These are phyloP conservation scores for Lagopus muta DNA, from an alignment of 2,113 vertebrate species.

Conservation along the genomic window DNA sequence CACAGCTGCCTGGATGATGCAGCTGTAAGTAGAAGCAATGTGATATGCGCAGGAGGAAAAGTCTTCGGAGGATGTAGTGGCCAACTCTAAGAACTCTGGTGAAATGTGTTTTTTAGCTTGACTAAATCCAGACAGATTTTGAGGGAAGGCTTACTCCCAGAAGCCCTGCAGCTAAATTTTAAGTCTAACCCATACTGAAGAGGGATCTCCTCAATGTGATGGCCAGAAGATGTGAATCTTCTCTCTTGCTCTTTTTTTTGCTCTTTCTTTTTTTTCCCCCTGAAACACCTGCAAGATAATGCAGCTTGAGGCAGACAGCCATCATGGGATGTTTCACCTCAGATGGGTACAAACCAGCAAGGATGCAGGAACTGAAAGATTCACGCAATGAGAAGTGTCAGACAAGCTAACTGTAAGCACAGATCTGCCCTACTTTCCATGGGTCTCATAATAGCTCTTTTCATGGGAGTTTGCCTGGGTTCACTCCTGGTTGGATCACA, in stretches of 20 bases:
- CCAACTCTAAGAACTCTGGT: background rate
- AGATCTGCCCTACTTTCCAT: constrained; percentile 9
- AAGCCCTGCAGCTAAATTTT: background rate
- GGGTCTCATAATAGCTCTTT: background rate
- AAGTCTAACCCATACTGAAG: background rate
- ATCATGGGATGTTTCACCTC: background rate
- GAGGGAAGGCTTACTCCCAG: background rate
- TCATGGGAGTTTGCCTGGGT: background rate
- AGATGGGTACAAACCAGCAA: background rate
- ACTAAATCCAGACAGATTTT: background rate
- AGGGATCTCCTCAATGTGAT: background rate
- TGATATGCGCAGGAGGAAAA: background rate
- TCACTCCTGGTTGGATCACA: background rate
- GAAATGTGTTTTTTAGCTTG: background rate
- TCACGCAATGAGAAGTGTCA: background rate
- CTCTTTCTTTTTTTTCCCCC: background rate
- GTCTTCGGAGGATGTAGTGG: background rate
- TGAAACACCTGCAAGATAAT: background rate
- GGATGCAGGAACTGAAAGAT: background rate
- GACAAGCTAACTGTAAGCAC: background rate
- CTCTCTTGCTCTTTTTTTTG: background rate
- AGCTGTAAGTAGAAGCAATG: background rate
- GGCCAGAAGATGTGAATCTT: background rate
- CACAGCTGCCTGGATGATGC: background rate
- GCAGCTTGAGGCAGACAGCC: background rate